Percentiles rank a stretch among this genome's conserved stretches.
phyloP scores from a whole-genome alignment of 2,113 vertebrate species.

The Turdus rufiventris region DNA sequence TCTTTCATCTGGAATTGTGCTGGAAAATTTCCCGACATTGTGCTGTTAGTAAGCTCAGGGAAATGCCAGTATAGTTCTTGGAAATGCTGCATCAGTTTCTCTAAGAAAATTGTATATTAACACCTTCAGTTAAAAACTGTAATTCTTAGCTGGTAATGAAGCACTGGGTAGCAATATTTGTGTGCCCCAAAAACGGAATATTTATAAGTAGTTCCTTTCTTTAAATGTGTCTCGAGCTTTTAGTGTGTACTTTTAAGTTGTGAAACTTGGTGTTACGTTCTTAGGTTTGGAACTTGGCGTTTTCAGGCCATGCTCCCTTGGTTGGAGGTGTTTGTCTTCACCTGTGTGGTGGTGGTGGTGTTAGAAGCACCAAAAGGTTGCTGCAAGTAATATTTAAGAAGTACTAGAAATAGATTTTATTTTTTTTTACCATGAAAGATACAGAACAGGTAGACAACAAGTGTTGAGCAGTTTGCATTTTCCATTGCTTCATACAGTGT shows the following conservation, averaged over 20 bases:
- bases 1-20: conserved; percentile 25
- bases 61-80: background rate
- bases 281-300: background rate
- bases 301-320: background rate
- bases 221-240: background rate
- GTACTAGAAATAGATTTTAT: background rate
- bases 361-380: background rate
- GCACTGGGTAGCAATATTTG: background rate
- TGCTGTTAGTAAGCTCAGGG: background rate
- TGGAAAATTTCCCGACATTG: background rate
- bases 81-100: background rate
- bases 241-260: background rate
- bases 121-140: background rate
- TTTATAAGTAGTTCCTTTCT: background rate
- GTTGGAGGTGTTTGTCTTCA: background rate
- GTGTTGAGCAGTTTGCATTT: background rate
- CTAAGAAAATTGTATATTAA: background rate
- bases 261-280: background rate
- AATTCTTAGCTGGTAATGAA: background rate
- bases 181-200: background rate
- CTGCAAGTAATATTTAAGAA: background rate
- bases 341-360: background rate
- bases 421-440: background rate
- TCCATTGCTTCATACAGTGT: background rate
- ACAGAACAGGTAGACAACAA: background rate